Base-by-base conservation (phyloP, 1,140 invertebrate species). In the Stratiolaelaps scimitus region DNA sequence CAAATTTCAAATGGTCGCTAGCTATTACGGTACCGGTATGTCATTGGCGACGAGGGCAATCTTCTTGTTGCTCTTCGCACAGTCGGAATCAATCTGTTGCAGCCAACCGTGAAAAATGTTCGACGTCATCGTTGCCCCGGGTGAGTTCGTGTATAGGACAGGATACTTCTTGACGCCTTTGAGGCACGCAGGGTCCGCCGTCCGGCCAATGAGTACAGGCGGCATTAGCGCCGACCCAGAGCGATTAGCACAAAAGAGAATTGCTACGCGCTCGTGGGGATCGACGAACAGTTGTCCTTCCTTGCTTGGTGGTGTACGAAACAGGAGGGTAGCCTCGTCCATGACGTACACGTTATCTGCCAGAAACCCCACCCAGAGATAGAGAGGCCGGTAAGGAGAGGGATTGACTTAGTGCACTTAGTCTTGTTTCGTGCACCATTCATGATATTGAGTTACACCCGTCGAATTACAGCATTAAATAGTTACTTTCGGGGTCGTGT, bases 101-200 rank as follows among this genome's bases (percentile, higher is more conserved):
- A 60, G 53, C 53, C 53, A 60, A 1, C 53, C 53, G 34, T 60
- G 53, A 23, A 60, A 60, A 1, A 60, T 60, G 53, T 60, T 60
- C 2, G 53, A 60, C 2, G 53, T 60, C 53, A 60, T 60, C 53
- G 23, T 60, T 15, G 53, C 53, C 26, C 53, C 13, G 4, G 53
- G 53, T 10, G 53, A 60, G 53, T 60, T 60, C 4, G 53, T 60
- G 53, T 60, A 60, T 10, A 60, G 53, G 26, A 60, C 53, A 2
- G 53, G 53, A 26, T 60, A 60, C 23, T 60, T 60, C 23, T 60
- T 60, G 17, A 60, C 53, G 34, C 53, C 53, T 34, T 60, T 60
- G 15, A 60, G 20, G 10, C 53, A 60, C 4, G 53, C 53, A 15
- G 53, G 53, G n/a, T 60, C 53, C 26, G 53, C 26, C 2, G 53